Conservation (phyloP, 2,797 vertebrate species). For the Sebastes diaconus region DNA sequence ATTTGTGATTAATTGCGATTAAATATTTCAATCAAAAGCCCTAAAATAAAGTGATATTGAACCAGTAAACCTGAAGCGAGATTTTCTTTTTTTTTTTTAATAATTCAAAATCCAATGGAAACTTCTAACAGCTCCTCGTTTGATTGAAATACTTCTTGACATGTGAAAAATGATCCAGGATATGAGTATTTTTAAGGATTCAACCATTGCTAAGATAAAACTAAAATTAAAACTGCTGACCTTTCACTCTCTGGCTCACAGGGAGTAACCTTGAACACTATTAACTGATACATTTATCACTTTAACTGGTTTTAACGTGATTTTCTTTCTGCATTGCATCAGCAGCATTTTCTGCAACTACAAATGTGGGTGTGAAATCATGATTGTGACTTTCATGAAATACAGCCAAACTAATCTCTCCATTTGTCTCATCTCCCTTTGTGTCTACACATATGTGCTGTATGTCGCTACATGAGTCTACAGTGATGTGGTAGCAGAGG, state of each 20-base stretch:
- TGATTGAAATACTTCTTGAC: neutral
- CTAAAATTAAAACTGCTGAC: neutral
- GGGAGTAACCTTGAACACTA: neutral
- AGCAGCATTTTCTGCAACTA: neutral
- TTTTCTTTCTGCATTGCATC: neutral
- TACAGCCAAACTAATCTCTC: neutral
- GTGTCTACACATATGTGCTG: neutral
- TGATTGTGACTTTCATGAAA: neutral
- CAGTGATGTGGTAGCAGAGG: constrained; percentile 33
- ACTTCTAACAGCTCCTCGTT: neutral
- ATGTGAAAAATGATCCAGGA: neutral
- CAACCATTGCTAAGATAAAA: neutral
- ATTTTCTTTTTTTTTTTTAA: neutral
- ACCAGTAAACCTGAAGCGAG: neutral
- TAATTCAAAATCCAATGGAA: neutral
- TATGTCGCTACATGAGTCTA: neutral
- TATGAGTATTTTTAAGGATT: neutral
- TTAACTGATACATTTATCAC: neutral
- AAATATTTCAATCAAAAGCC: neutral
- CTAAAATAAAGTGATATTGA: neutral
- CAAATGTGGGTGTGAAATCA: neutral
- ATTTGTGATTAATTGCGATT: neutral
- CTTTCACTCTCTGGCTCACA: neutral
- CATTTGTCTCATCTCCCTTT: neutral
- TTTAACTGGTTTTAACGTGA: neutral